Conservation (phyloP, 2,797 vertebrate genomes). For the Falco berigora region DNA sequence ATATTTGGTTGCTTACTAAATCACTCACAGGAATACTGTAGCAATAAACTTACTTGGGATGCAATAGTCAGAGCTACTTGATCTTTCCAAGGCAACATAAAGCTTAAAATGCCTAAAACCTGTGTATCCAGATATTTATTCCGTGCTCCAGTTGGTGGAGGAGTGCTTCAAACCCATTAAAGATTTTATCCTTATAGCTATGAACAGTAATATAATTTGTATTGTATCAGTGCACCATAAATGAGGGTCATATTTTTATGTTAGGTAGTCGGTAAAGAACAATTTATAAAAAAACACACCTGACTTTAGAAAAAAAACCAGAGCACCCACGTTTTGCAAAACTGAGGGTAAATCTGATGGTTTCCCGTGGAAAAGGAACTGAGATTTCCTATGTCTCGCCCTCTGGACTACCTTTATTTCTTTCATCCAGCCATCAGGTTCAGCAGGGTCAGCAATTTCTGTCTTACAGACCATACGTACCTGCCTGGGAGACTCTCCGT, state of each 20-base stretch:
- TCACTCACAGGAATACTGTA: not conserved
- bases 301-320: not conserved
- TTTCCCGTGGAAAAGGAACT: not conserved
- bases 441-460: not conserved
- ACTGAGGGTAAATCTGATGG: not conserved
- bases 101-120: not conserved
- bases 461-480: not conserved
- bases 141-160: not conserved
- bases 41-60: not conserved
- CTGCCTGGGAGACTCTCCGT: not conserved
- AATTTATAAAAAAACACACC: no score
- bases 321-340: not conserved
- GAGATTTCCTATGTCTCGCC: not conserved
- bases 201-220: not conserved
- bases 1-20: not conserved
- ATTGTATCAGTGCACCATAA: not conserved
- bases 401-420: not conserved
- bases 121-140: not conserved
- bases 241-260: not conserved
- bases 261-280: not conserved
- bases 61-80: not conserved
- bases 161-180: not conserved
- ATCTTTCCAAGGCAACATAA: not conserved
- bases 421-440: no score
- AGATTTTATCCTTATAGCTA: not conserved